A percentile compares a stretch with the other conserved stretches of the same genome.
These are phyloP conservation scores for Chymomyza amoena DNA, from an alignment of 2,888 invertebrate genomes.

Conservation along the genomic window DNA sequence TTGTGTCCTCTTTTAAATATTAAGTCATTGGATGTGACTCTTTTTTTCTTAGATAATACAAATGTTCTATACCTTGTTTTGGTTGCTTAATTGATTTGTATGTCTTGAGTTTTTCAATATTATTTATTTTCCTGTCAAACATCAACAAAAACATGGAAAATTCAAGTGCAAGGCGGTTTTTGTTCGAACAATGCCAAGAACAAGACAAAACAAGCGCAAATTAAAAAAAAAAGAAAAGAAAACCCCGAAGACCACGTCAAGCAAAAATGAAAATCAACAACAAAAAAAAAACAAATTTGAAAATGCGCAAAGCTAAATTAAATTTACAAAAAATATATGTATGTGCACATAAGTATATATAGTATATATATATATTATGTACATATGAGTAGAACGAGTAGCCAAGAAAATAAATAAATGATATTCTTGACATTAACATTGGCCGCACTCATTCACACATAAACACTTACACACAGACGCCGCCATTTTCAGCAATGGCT, in stretches of 20 bases:
- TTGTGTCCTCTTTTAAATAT: no score
- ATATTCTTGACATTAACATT: slow-evolving; percentile 71
- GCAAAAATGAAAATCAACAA: slow-evolving; percentile 7
- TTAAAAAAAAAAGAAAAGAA: slow-evolving; percentile 24
- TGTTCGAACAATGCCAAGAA: slow-evolving; percentile 54
- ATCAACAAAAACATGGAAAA: background rate
- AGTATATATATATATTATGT: background rate
- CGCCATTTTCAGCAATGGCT: background rate
- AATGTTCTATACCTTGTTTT: no score
- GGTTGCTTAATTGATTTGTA: no score
- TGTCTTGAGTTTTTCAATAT: slow-evolving; percentile 8
- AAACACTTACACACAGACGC: background rate
- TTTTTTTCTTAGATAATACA: no score
- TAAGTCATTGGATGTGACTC: no score
- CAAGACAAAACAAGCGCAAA: slow-evolving; percentile 34
- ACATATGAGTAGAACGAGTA: background rate
- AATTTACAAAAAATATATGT: slow-evolving; percentile 20
- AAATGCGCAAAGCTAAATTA: slow-evolving; percentile 30
- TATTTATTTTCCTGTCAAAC: background rate
- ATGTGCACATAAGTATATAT: background rate
- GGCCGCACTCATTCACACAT: slow-evolving; percentile 27
- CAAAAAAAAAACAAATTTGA: slow-evolving; percentile 20
- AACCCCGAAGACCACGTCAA: background rate
- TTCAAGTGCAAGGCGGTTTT: background rate
- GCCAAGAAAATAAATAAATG: slow-evolving; percentile 27